These are phyloP conservation scores for Xylota segnis DNA, from an alignment of 2,888 invertebrate species.

Conservation along the genomic window DNA sequence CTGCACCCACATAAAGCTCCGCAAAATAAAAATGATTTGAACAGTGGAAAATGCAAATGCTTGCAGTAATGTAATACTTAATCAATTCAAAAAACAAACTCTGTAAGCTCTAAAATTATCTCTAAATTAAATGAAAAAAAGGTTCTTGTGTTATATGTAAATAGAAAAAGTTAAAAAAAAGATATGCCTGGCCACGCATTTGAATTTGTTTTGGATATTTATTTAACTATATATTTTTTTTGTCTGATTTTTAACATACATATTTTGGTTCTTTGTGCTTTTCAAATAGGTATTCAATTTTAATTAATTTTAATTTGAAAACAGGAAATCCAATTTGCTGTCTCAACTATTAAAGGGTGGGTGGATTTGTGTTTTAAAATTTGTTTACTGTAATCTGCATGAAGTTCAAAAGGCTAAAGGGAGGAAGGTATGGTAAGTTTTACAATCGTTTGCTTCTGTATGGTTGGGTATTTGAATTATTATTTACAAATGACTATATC, in stretches of 20 bases:
- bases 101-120: slow-evolving; percentile 71
- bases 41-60: slow-evolving; percentile 74
- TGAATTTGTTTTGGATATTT: slow-evolving; percentile 70
- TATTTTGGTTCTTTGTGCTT: slow-evolving; percentile 65
- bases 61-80: slow-evolving; percentile 68
- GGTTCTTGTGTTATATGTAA: slow-evolving; percentile 78
- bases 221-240: slow-evolving; percentile 37
- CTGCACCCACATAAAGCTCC: slow-evolving; percentile 75
- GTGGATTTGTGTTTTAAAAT: slow-evolving; percentile 50
- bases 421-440: slow-evolving; percentile 43
- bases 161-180: slow-evolving; percentile 75
- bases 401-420: slow-evolving; percentile 25
- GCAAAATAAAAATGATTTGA: slow-evolving; percentile 64
- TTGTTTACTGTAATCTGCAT: slow-evolving; percentile 35
- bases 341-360: slow-evolving; percentile 53
- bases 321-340: slow-evolving; percentile 54
- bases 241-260: slow-evolving; percentile 46
- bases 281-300: slow-evolving; percentile 44
- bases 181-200: slow-evolving; percentile 85
- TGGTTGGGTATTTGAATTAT: slow-evolving; percentile 42
- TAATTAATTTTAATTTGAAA: slow-evolving; percentile 38
- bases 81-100: slow-evolving; percentile 76
- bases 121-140: slow-evolving; percentile 67
- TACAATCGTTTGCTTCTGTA: slow-evolving; percentile 33
- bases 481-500: slow-evolving; percentile 58